phyloP scores from a whole-genome alignment of 2,888 invertebrate species.

The Eurytoma californica region DNA sequence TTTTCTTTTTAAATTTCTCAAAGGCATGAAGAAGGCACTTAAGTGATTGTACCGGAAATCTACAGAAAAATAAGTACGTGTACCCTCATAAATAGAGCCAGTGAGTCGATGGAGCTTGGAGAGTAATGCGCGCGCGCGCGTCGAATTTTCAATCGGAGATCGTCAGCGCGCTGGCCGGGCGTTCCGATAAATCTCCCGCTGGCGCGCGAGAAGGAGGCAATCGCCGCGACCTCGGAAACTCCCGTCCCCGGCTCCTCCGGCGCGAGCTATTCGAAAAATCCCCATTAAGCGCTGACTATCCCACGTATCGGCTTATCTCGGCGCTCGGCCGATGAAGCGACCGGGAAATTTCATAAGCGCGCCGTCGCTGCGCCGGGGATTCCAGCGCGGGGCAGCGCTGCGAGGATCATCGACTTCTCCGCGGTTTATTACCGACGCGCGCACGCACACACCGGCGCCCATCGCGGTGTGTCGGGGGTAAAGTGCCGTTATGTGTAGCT shows the following conservation, averaged over 20 bases:
- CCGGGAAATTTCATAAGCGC: slow-evolving; percentile 52
- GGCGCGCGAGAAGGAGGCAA: not conserved
- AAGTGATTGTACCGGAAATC: no score
- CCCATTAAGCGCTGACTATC: slow-evolving; percentile 18
- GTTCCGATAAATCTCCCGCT: no score
- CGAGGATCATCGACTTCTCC: slow-evolving; percentile 55
- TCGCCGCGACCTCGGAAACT: not conserved
- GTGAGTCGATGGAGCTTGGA: no score
- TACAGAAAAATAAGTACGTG: no score
- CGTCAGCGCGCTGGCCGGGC: no score
- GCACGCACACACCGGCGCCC: not conserved
- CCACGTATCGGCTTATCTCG: slow-evolving; percentile 15
- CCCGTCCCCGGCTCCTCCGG: not conserved
- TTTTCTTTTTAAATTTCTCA: no score
- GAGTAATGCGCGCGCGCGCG: no score
- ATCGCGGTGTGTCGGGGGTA: not conserved
- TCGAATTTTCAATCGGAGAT: no score
- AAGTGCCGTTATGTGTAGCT: slow-evolving; percentile 32
- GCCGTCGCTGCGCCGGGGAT: slow-evolving; percentile 24
- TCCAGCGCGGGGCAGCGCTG: slow-evolving; percentile 39
- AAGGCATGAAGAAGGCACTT: no score
- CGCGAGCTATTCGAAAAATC: slow-evolving; percentile 47
- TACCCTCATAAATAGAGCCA: no score
- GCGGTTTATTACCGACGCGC: not conserved
- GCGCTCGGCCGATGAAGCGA: not conserved